Evolutionary conservation across 2,888 invertebrate species (phyloP), one percentile per base, ranked within the genome.

Genomic region (Epinotia demarniana): DNA sequence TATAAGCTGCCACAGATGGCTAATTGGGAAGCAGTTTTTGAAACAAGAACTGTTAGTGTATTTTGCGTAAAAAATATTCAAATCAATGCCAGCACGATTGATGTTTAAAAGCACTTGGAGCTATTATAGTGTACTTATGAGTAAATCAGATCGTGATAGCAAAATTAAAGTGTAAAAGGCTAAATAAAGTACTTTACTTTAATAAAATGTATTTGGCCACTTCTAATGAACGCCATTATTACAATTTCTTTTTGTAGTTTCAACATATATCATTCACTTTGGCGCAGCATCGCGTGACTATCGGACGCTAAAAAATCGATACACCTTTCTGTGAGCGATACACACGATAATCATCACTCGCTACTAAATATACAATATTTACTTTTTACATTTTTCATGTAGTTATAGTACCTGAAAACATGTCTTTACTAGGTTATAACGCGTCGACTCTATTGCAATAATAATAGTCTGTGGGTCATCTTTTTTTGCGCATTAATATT

Each of bases 261-360:
- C 11, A 60, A 69, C 43, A 60, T 58, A 43, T 46, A 60, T 60
- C 58, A 69, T 58, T 68, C 3, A 68, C 23, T 57, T 69, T 68
- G 16, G 58, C 58, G 57, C 69, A 60, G n/a, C 23, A 60, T 69
- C 23, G 69, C 68, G 68, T 68, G 68, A 68, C 68, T 19, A 68
- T 58, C 19, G 23, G 11, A 43, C 5, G 55, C 16, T 68, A n/a
- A n/a, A 43, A 8, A 58, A 68, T 58, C 58, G 43, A 43, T 69
- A 69, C 23, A 58, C 60, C 6, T 23, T 60, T 60, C 16, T 23
- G 55, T 57, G 33, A 61, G n/a, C 61, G 61, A 61, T 61, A 23
- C 58, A 23, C 19, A 43, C 68, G 57, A 68, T 68, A 58, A 58
- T 46, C 12, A 23, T 69, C 60, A 46, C n/a, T 55, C 43, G 6